Percentiles rank a stretch among this genome's conserved stretches.
Conservation (phyloP, 2,113 vertebrate species). For the Proterorhinus semilunaris region DNA sequence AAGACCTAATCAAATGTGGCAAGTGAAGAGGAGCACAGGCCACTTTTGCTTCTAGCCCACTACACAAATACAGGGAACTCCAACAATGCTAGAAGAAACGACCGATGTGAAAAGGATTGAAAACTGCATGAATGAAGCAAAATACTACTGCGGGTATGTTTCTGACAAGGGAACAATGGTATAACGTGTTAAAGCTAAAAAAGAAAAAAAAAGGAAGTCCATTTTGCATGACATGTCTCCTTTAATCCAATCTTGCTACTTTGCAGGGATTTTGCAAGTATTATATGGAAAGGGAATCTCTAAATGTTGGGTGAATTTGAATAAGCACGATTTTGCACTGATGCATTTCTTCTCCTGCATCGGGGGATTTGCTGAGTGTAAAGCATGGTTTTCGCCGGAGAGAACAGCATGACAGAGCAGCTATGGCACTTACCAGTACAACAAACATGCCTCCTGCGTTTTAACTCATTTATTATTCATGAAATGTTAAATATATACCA, state of each 20-base stretch:
- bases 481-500: slow-evolving; percentile 32
- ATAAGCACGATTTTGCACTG: slow-evolving; percentile 57
- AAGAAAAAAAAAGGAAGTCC: no score
- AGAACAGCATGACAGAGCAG: slow-evolving; percentile 2
- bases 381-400: slow-evolving; percentile 3
- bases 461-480: slow-evolving; percentile 39
- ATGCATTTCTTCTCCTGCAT: slow-evolving; percentile 44
- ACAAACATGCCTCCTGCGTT: slow-evolving; percentile 18
- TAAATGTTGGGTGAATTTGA: slow-evolving; percentile 4
- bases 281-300: slow-evolving; percentile 1
- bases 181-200: no score
- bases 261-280: background rate
- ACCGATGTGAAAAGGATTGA: no score
- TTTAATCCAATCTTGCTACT: background rate
- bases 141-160: no score
- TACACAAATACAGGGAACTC: no score
- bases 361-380: slow-evolving; percentile 42
- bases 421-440: slow-evolving; percentile 10
- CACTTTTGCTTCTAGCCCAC: no score
- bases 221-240: no score
- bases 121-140: no score
- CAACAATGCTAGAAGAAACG: no score
- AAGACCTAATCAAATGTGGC: no score
- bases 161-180: no score
- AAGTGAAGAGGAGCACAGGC: no score